Conservation (phyloP, 2,113 vertebrate species). For the Strigops habroptila region DNA sequence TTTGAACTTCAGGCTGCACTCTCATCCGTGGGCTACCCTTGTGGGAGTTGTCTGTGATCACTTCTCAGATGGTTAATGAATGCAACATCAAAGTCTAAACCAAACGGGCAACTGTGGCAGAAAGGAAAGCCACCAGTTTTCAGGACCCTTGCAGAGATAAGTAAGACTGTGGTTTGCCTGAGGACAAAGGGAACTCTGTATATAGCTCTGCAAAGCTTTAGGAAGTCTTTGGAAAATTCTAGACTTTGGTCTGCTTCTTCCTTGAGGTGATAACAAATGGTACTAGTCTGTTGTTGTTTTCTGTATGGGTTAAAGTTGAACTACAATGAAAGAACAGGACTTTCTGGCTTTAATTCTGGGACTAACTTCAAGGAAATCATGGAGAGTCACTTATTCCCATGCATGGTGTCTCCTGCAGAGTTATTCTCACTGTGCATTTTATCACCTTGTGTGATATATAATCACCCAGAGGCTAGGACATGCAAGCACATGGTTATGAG, state of each 20-base stretch:
- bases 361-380: background rate
- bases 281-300: background rate
- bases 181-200: background rate
- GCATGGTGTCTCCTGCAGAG: background rate
- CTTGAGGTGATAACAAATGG: background rate
- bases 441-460: constrained; percentile 27
- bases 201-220: background rate
- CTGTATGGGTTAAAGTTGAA: background rate
- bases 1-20: background rate
- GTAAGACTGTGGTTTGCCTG: background rate
- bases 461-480: constrained; percentile 13
- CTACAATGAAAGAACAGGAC: background rate
- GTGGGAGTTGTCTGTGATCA: background rate
- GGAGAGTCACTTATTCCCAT: background rate
- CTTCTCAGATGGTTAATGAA: background rate
- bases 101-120: background rate
- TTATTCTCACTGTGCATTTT: constrained; percentile 11
- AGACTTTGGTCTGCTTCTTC: background rate
- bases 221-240: background rate
- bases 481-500: constrained; percentile 22
- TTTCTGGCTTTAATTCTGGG: constrained; percentile 15
- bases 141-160: background rate
- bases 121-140: background rate
- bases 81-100: background rate
- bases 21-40: background rate